Conservation (phyloP, 1,140 invertebrate species). For the Euura saliciscinereae region DNA sequence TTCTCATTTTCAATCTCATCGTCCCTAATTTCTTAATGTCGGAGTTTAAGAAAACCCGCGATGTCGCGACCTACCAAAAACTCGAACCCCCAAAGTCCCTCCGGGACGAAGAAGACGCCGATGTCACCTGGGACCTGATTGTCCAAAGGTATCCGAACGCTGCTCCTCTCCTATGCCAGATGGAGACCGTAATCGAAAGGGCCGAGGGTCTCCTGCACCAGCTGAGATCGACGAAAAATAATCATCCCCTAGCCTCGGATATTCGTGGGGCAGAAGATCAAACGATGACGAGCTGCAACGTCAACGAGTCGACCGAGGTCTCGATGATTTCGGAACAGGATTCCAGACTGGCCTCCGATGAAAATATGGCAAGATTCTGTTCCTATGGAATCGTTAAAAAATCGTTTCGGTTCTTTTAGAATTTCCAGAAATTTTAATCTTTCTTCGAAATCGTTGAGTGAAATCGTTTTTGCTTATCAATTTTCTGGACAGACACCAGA, state of each 20-base stretch:
- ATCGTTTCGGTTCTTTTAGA: too few species aligned
- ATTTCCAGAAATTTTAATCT: too few species aligned
- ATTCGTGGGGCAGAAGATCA: not conserved
- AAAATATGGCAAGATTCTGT: too few species aligned
- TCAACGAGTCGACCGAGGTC: not conserved
- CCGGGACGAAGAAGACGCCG: slow-evolving; percentile 34
- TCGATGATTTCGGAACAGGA: not conserved
- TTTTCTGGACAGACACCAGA: too few species aligned
- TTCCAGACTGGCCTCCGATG: not conserved
- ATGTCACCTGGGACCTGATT: slow-evolving; percentile 40
- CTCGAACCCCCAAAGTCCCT: slow-evolving; percentile 33
- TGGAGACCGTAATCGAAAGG: slow-evolving; percentile 40
- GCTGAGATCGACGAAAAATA: slow-evolving; percentile 19
- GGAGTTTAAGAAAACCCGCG: not conserved
- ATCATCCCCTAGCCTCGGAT: not conserved
- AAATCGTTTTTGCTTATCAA: too few species aligned
- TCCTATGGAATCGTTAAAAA: too few species aligned
- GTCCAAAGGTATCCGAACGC: slow-evolving; percentile 40
- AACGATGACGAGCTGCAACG: not conserved
- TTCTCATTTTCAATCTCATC: too few species aligned
- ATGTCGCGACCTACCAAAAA: slow-evolving; percentile 11
- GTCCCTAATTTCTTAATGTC: slow-evolving; percentile 1
- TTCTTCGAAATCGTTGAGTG: too few species aligned
- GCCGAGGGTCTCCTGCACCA: slow-evolving; percentile 37
- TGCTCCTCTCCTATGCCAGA: slow-evolving; percentile 40